Conservation (phyloP, 2,888 invertebrate species). For the Fragum fragum region DNA sequence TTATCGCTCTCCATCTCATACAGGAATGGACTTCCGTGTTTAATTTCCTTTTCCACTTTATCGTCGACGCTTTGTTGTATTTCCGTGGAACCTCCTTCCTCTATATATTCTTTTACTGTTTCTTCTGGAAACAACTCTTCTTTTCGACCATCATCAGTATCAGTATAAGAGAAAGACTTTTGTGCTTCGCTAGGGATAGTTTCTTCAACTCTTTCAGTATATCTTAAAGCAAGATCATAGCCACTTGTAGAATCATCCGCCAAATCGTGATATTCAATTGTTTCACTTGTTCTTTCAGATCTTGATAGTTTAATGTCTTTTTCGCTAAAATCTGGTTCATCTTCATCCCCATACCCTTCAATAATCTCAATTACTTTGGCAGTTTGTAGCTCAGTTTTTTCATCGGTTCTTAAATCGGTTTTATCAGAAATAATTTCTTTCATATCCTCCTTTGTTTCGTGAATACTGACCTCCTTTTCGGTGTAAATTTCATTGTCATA, state of each 20-base stretch:
- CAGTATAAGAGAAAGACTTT: background rate
- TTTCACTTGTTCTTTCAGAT: constrained; percentile 52
- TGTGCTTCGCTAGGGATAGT: constrained; percentile 30
- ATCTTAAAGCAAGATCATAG: constrained; percentile 56
- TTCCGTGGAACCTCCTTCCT: background rate
- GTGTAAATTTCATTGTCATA: constrained; percentile 29
- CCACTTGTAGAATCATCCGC: constrained; percentile 40
- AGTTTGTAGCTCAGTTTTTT: constrained; percentile 2
- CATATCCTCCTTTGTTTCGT: constrained; percentile 22
- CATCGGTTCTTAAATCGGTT: background rate
- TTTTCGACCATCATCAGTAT: background rate
- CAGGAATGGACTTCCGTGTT: background rate
- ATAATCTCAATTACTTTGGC: constrained; percentile 70
- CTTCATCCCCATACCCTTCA: constrained; percentile 65
- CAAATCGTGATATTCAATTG: constrained; percentile 44
- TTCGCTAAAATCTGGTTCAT: constrained; percentile 4
- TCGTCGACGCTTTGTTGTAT: background rate
- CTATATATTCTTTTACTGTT: background rate
- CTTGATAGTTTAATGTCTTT: constrained; percentile 44
- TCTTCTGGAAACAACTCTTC: background rate
- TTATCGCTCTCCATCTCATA: constrained; percentile 25
- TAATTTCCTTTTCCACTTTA: background rate
- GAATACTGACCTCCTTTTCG: constrained; percentile 24
- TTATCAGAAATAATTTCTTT: constrained; percentile 17
- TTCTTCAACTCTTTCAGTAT: constrained; percentile 56